Evolutionary conservation across 2,113 vertebrate genomes (phyloP).

Genomic region (Podocnemis expansa): DNA sequence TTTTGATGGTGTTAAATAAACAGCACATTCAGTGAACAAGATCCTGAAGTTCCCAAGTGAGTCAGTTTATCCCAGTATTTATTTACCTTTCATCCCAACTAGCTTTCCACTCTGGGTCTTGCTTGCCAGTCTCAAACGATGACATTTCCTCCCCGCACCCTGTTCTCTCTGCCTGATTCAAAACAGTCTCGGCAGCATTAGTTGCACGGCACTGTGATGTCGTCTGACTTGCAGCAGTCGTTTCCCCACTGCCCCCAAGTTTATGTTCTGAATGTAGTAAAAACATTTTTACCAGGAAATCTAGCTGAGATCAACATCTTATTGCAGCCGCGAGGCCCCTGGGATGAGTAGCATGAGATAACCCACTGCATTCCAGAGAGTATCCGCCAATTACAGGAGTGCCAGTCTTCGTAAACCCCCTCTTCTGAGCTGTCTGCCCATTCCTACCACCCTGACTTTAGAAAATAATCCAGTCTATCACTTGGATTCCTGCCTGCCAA

Average conservation of each 20-base stretch:
- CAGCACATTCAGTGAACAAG: rapidly evolving
- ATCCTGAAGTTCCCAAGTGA: no score
- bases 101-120: neutral
- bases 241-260: neutral
- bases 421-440: neutral
- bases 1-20: neutral
- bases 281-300: neutral
- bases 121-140: rapidly evolving
- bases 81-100: neutral
- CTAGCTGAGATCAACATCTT: neutral
- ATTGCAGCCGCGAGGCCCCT: neutral
- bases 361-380: rapidly evolving
- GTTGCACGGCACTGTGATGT: neutral
- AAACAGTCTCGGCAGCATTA: rapidly evolving
- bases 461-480: rapidly evolving
- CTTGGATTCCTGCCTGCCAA: rapidly evolving
- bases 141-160: rapidly evolving
- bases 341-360: neutral
- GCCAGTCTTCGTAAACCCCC: neutral
- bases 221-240: rapidly evolving
- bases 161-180: neutral
- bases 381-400: rapidly evolving
- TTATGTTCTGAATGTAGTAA: rapidly evolving
- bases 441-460: neutral
- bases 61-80: neutral